Percentiles rank a stretch among this genome's conserved stretches.
Conservation (phyloP, 2,888 invertebrate genomes). For the Incurvaria masculella region DNA sequence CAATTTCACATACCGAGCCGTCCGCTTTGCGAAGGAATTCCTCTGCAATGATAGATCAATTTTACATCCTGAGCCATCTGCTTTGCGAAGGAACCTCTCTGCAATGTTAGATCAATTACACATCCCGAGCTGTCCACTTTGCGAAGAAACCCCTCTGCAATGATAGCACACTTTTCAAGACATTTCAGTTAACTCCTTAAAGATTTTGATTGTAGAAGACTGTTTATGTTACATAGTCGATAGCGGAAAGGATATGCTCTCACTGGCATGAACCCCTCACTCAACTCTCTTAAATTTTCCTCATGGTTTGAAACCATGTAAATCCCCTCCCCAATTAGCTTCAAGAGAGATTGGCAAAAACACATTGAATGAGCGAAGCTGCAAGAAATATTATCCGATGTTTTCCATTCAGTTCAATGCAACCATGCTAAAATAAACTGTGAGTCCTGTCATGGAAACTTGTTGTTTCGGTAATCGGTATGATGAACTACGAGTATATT, state of each 20-base stretch:
- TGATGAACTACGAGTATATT: slow-evolving; percentile 1
- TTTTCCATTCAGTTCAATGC: not conserved
- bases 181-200: not conserved
- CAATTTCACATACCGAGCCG: slow-evolving; percentile 39
- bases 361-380: too few relatives aligned
- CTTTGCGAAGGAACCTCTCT: slow-evolving; percentile 65
- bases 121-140: slow-evolving; percentile 52
- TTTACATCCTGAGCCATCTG: slow-evolving; percentile 44
- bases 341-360: too few relatives aligned
- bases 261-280: too few relatives aligned
- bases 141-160: slow-evolving; percentile 61
- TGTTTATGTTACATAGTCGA: too few relatives aligned
- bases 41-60: slow-evolving; percentile 42
- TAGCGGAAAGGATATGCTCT: too few relatives aligned
- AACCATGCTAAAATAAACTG: slow-evolving; percentile 1
- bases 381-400: too few relatives aligned
- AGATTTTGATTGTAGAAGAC: not conserved
- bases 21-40: slow-evolving; percentile 63
- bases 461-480: not conserved
- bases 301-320: too few relatives aligned
- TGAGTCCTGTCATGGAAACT: not conserved
- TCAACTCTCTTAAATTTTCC: too few relatives aligned
- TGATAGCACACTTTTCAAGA: not conserved
- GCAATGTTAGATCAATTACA: slow-evolving; percentile 27
- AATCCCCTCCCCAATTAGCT: too few relatives aligned